Evolutionary conservation across 2,113 vertebrate species (phyloP).

Genomic region (Beaufortia kweichowensis): DNA sequence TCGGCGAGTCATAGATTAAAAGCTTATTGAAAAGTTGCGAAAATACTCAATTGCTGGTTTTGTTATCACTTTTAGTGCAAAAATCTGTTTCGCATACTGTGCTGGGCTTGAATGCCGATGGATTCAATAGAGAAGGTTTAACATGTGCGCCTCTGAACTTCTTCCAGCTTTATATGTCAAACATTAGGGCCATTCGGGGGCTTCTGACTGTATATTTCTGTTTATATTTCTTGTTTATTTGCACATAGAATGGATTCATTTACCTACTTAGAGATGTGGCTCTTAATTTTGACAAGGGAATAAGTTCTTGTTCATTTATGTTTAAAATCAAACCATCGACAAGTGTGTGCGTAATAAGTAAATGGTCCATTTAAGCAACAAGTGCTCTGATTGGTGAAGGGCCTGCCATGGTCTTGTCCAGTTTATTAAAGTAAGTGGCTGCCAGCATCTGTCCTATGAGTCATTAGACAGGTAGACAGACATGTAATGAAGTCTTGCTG

Average conservation of each 20-base stretch:
- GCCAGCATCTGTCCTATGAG: constrained; percentile 59
- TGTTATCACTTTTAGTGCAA: not conserved
- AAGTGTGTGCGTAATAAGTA: not conserved
- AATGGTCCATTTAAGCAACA: not conserved
- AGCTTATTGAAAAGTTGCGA: not conserved
- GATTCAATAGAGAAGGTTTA: constrained; percentile 51
- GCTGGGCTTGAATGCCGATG: constrained; percentile 38
- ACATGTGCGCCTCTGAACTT: constrained; percentile 47
- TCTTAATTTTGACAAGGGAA: not conserved
- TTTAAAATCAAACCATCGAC: not conserved
- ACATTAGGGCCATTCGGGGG: not conserved
- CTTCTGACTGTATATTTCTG: too few species aligned
- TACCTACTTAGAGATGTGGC: not conserved
- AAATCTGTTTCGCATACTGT: too few species aligned
- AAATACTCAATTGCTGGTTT: too few species aligned
- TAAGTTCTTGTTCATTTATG: too few species aligned
- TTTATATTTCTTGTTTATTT: not conserved
- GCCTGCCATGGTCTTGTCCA: not conserved
- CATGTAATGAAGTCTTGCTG: constrained; percentile 81
- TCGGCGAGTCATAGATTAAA: not conserved
- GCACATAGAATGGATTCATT: not conserved
- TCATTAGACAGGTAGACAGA: constrained; percentile 75
- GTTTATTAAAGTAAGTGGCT: constrained; percentile 11
- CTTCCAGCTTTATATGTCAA: constrained; percentile 31
- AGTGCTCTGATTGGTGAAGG: constrained; percentile 9